Percentiles rank a stretch among this genome's conserved stretches.
Evolutionary conservation across 2,888 invertebrate species (phyloP).

Genomic region (Agrochola litura): DNA sequence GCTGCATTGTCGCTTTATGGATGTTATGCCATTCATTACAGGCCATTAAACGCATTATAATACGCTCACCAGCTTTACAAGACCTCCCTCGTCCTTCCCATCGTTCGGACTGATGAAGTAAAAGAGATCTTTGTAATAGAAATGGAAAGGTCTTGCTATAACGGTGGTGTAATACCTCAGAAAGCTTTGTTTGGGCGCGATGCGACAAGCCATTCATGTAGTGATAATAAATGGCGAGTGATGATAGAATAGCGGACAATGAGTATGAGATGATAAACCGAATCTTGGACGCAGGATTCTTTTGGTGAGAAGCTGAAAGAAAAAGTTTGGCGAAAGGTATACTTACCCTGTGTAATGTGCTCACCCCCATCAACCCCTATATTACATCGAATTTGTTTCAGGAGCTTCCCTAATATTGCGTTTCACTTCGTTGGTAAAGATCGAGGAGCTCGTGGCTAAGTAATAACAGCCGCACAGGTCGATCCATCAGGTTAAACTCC

Average conservation of each 20-base stretch:
- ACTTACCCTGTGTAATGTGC: too few relatives aligned
- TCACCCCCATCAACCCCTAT: too few relatives aligned
- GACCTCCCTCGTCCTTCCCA: slow-evolving; percentile 68
- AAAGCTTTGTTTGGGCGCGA: slow-evolving; percentile 88
- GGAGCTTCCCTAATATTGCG: too few relatives aligned
- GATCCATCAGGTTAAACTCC: too few relatives aligned
- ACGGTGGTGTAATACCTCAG: slow-evolving; percentile 84
- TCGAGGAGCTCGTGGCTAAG: too few relatives aligned
- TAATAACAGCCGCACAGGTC: too few relatives aligned
- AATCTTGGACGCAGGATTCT: slow-evolving; percentile 50
- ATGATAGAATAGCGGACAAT: slow-evolving; percentile 80
- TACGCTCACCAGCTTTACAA: slow-evolving; percentile 74
- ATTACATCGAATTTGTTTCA: too few relatives aligned
- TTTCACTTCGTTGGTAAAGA: too few relatives aligned
- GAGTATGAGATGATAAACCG: slow-evolving; percentile 69
- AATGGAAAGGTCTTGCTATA: slow-evolving; percentile 72
- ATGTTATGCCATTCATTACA: slow-evolving; percentile 91
- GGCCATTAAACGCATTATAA: slow-evolving; percentile 90
- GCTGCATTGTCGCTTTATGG: slow-evolving; percentile 89
- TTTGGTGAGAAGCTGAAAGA: slow-evolving; percentile 11
- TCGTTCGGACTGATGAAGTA: slow-evolving; percentile 41
- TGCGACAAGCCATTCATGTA: slow-evolving; percentile 88
- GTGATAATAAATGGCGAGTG: slow-evolving; percentile 87
- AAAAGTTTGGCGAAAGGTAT: slow-evolving; percentile 19
- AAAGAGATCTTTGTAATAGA: slow-evolving; percentile 73